These are phyloP conservation scores for Idaea dimidiata DNA, from an alignment of 2,888 invertebrate genomes.

Conservation along the genomic window DNA sequence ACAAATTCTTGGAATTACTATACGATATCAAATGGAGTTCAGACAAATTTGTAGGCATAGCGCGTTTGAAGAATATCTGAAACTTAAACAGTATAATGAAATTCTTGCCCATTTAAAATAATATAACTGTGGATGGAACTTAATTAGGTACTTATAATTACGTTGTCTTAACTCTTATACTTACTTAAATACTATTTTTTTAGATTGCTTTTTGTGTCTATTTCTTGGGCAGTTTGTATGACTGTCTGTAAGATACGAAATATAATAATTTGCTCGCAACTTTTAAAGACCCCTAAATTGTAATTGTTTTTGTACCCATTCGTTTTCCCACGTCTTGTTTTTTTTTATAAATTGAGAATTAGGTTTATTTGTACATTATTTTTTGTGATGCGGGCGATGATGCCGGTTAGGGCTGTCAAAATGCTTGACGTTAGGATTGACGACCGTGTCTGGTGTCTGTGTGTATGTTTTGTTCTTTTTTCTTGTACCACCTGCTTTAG, in stretches of 20 bases:
- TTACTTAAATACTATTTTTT: too few relatives aligned
- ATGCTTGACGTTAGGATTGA: conserved; percentile 75
- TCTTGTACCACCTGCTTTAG: conserved; percentile 61
- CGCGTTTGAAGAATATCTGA: too few relatives aligned
- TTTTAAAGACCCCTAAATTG: not conserved
- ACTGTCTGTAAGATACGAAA: too few relatives aligned
- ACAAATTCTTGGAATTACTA: not conserved
- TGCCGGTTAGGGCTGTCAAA: conserved; percentile 79
- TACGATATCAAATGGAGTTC: not conserved
- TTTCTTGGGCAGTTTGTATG: too few relatives aligned
- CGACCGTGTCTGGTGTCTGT: conserved; percentile 65
- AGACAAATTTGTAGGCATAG: not conserved
- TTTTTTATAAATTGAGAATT: conserved; percentile 33
- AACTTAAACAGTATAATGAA: too few relatives aligned
- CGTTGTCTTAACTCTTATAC: too few relatives aligned
- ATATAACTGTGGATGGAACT: too few relatives aligned
- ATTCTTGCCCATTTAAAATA: too few relatives aligned
- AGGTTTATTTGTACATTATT: conserved; percentile 51
- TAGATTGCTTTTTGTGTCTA: too few relatives aligned
- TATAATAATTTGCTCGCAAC: not conserved
- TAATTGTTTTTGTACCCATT: not conserved
- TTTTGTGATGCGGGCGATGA: conserved; percentile 58
- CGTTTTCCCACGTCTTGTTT: conserved; percentile 20
- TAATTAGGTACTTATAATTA: too few relatives aligned
- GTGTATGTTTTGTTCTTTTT: conserved; percentile 66